Base-by-base conservation (phyloP, 2,797 vertebrate genomes). In the Anolis apletophallus region DNA sequence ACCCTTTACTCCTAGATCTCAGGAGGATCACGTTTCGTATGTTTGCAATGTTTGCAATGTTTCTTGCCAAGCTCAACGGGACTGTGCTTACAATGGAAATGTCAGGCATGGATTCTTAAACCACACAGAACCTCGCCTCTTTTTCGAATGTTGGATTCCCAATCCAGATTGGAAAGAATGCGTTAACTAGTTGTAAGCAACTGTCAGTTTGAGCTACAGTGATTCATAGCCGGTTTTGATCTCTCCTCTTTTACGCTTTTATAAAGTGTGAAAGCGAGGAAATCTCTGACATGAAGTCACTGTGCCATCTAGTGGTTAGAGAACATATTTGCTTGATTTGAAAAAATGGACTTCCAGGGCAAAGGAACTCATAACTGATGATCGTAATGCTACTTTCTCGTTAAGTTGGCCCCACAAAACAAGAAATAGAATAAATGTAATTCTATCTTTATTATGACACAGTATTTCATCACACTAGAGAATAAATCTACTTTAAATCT, bases 291-390 rank as follows among this genome's bases (percentile, higher is more conserved):
- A 29, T 50, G 80, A 90, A 84, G 21, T 88, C 72, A 55, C 52
- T 64, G 0, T 87, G 96, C 95, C 96, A 93, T 90, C 96, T 94
- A 89, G 91, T 80, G 96, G 94, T 46, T 3, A 5, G 36, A n/a
- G 74, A 71, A 69, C 17, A 19, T 57, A 6, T 34, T 23, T 14
- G 13, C 3, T 84, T 68, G 23, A 68, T 34, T 80, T 17, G 32
- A n/a, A 23, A 11, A 4, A 16, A 23, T 36, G 17, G 36, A 36
- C 17, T 14, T 5, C 34, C 29, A 26, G 5, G 13, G 0, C 7
- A 81, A n/a, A 80, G 61, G 29, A 64, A 17, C 32, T 40, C 50
- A 71, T 40, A 32, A 23, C 79, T 52, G 40, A 46, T n/a, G 40
- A 40, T 34, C 17, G 10, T n/a, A 61, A 5, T 3, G 3, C 8